Conservation (phyloP, 2,113 vertebrate species). For the Macrotis lagotis region DNA sequence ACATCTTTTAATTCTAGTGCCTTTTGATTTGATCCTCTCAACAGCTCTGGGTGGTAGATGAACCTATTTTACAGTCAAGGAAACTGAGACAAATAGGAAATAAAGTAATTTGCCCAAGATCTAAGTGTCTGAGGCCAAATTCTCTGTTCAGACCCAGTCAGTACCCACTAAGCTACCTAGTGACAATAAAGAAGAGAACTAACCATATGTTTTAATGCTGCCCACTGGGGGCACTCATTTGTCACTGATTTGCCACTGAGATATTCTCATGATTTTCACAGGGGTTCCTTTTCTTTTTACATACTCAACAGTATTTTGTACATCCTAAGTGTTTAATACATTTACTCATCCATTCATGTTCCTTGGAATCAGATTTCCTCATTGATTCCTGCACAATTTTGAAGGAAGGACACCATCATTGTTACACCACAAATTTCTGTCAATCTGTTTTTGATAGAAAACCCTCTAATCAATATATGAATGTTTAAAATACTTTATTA, state of each 20-base stretch:
- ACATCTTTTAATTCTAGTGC: background rate
- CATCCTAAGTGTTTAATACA: background rate
- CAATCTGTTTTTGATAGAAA: background rate
- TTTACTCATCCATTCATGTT: too few species aligned
- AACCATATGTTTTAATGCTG: background rate
- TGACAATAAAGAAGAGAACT: background rate
- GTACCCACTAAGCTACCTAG: background rate
- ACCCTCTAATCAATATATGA: background rate
- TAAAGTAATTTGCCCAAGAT: background rate
- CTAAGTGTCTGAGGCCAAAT: background rate
- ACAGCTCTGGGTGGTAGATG: background rate
- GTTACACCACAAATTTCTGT: background rate
- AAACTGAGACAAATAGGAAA: background rate
- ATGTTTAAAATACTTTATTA: background rate
- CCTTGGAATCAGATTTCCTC: background rate
- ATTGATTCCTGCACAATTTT: background rate
- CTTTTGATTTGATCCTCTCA: background rate
- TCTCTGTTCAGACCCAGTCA: background rate
- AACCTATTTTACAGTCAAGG: background rate
- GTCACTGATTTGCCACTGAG: background rate
- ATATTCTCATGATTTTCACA: background rate
- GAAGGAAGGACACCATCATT: background rate
- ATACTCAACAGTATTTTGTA: background rate
- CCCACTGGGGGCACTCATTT: background rate
- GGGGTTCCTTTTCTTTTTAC: background rate